Evolutionary conservation across 2,888 invertebrate genomes (phyloP), one percentile per base, ranked within the genome.

Genomic region (Sphaerophoria taeniata): DNA sequence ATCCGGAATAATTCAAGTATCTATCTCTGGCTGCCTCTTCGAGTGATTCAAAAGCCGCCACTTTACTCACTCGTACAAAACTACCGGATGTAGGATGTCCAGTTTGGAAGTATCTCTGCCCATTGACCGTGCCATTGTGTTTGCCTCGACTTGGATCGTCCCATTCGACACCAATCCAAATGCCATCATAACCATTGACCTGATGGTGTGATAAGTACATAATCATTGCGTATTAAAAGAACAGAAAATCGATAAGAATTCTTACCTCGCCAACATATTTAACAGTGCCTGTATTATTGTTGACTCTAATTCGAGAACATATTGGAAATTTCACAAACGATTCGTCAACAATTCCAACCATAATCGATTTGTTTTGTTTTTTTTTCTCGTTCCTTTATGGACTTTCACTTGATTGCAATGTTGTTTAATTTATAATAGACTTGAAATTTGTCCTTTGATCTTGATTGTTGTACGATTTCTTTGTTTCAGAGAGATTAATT

Each of bases 81-180:
- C 98, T 98, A 0, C 98, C 98, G 53, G 98, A 96, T 2, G 94
- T 96, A n/a, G 95, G 94, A 90, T 95, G 93, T 63, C 95, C 94
- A 0, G 96, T 93, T 90, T 94, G 93, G 91, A 98, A 99, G 92
- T 98, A 99, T 87, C 95, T 94, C 60, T 94, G 93, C 60, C 95
- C 97, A 87, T 97, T 95, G 53, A 98, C 94, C 55, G 94, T 94
- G 0, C 99, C 99, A 93, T 98, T 95, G 90, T 99, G 99, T 91
- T 98, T 98, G 1, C 99, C 99, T 89, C 99, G 94, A 6, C 93
- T 92, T 3, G 95, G 94, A 89, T 98, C 95, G 91, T 99, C 99
- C 99, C 99, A 99, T 91, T 99, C 99, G n/a, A 99, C 94, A 0
- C 99, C 99, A 74, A 97, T 93, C 99, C 98, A 99, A 39, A 93